Percentiles rank a stretch among this genome's conserved stretches.
Evolutionary conservation across 2,113 vertebrate species (phyloP).

Genomic region (Phalacrocorax carbo): DNA sequence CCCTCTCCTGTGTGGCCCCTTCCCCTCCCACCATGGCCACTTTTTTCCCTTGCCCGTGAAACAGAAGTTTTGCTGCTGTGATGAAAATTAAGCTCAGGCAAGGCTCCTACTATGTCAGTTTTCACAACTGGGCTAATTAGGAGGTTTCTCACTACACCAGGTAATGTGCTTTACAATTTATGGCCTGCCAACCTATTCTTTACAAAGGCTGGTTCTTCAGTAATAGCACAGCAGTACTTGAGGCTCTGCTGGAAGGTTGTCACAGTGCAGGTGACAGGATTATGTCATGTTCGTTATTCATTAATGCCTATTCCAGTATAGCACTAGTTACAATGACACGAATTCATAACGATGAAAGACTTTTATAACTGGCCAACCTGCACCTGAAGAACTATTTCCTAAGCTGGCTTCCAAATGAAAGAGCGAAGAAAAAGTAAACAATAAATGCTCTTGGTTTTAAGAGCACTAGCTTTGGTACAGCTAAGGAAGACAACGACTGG

Average conservation of each 20-base stretch:
- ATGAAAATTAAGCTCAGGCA: background rate
- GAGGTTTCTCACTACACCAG: background rate
- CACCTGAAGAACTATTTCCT: background rate
- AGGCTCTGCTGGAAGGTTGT: background rate
- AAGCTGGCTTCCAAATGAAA: background rate
- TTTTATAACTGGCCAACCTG: background rate
- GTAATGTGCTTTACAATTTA: background rate
- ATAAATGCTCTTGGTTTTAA: background rate
- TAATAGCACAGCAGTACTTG: background rate
- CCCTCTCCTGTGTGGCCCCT: background rate
- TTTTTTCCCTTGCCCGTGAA: background rate
- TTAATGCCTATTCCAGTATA: background rate
- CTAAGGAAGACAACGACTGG: background rate
- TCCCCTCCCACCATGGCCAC: background rate
- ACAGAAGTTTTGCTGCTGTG: background rate
- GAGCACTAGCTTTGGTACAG: background rate
- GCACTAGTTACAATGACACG: background rate
- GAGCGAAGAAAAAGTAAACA: background rate
- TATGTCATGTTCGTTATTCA: background rate
- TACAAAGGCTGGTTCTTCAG: background rate
- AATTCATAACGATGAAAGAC: background rate
- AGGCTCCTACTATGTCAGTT: background rate
- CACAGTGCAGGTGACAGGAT: background rate
- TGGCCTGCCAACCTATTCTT: background rate
- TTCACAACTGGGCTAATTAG: background rate